These are phyloP conservation scores for Ardeotis arabs DNA, from an alignment of 2,113 vertebrate genomes.

Conservation along the genomic window DNA sequence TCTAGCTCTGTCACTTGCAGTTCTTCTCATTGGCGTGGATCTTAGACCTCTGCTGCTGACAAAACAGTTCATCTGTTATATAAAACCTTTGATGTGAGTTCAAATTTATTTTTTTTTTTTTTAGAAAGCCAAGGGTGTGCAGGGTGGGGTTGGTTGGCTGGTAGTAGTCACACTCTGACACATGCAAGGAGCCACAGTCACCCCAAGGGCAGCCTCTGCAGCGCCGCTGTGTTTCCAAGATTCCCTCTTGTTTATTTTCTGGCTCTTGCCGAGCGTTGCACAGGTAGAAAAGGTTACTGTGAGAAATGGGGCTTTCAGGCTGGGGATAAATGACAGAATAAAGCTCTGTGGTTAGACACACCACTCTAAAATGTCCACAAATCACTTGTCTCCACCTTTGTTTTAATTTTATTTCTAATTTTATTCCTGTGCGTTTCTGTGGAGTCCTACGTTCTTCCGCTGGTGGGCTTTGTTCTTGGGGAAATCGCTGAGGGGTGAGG, in stretches of 20 bases:
- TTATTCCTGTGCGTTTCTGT: background rate
- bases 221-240: background rate
- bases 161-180: background rate
- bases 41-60: background rate
- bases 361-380: background rate
- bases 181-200: background rate
- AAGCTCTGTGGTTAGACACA: background rate
- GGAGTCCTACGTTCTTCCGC: rapidly evolving
- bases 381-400: background rate
- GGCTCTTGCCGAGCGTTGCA: background rate
- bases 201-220: background rate
- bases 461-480: background rate
- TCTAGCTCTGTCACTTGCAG: background rate
- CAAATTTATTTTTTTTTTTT: background rate
- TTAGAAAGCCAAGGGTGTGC: background rate
- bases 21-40: background rate
- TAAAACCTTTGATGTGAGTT: background rate
- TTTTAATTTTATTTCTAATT: background rate
- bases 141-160: background rate
- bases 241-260: background rate
- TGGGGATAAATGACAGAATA: background rate
- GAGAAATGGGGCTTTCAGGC: background rate
- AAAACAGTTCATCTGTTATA: background rate
- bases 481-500: background rate
- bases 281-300: background rate